Conservation (phyloP, 2,888 invertebrate species). For the Hemicrepidius hirtus region DNA sequence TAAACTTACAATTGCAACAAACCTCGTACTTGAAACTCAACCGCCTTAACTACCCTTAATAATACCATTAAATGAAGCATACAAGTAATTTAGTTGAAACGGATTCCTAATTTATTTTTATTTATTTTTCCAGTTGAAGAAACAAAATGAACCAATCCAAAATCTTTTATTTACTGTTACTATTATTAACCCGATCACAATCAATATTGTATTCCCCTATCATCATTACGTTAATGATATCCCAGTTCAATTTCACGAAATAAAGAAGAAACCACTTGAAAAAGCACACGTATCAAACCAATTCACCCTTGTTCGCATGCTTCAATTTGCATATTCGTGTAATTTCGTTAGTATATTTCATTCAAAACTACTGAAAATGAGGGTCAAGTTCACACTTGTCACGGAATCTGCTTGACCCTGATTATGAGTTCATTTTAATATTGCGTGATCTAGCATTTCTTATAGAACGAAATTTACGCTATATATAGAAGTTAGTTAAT, state of each 20-base stretch:
- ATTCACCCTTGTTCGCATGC: constrained; percentile 19
- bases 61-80: no score
- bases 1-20: no score
- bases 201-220: neutral
- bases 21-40: no score
- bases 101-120: no score
- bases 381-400: constrained; percentile 52
- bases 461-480: constrained; percentile 38
- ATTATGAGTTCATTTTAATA: constrained; percentile 49
- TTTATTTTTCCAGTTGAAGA: no score
- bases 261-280: neutral
- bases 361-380: constrained; percentile 39
- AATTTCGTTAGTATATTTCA: constrained; percentile 43
- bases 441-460: constrained; percentile 40
- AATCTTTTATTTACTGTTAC: no score
- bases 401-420: constrained; percentile 50
- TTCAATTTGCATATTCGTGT: constrained; percentile 40
- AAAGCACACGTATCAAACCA: constrained; percentile 1
- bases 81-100: no score
- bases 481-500: constrained; percentile 39
- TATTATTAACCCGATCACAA: no score
- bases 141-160: no score
- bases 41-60: no score
- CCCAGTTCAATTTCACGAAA: no score
- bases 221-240: no score